Conservation (phyloP, 2,888 invertebrate species). For the Lithosia quadra region DNA sequence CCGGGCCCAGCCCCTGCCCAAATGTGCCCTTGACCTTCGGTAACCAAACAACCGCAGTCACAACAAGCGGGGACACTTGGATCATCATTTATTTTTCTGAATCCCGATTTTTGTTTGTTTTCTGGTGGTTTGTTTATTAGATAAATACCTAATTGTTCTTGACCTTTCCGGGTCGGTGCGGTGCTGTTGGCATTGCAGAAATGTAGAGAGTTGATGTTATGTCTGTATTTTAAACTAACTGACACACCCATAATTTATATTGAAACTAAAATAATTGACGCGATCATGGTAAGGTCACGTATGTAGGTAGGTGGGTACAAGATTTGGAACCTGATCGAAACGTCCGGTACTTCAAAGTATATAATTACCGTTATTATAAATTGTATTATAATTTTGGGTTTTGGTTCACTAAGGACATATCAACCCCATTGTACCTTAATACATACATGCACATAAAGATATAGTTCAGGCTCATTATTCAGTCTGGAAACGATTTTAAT, state of each 20-base stretch:
- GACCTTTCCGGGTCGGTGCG: neutral
- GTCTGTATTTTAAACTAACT: neutral
- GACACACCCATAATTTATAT: neutral
- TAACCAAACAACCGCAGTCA: conserved; percentile 85
- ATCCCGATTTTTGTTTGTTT: conserved; percentile 59
- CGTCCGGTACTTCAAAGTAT: neutral
- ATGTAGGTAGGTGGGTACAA: too few species aligned
- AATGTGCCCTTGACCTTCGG: conserved; percentile 81
- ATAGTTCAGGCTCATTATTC: too few species aligned
- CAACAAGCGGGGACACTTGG: conserved; percentile 69
- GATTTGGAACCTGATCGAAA: neutral
- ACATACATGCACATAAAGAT: too few species aligned
- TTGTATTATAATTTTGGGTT: too few species aligned
- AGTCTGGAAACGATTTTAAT: too few species aligned
- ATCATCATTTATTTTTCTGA: conserved; percentile 50
- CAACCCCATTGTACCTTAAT: too few species aligned
- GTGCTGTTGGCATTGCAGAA: neutral
- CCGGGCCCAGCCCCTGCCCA: conserved; percentile 56
- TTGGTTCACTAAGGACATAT: too few species aligned
- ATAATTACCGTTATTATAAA: too few species aligned
- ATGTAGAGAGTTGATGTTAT: neutral
- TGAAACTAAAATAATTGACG: too few species aligned
- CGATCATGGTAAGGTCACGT: too few species aligned
- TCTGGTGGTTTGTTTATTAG: neutral
- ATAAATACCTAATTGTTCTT: neutral